phyloP scores from a whole-genome alignment of 1,140 invertebrate species.

The Ceratina australensis region DNA sequence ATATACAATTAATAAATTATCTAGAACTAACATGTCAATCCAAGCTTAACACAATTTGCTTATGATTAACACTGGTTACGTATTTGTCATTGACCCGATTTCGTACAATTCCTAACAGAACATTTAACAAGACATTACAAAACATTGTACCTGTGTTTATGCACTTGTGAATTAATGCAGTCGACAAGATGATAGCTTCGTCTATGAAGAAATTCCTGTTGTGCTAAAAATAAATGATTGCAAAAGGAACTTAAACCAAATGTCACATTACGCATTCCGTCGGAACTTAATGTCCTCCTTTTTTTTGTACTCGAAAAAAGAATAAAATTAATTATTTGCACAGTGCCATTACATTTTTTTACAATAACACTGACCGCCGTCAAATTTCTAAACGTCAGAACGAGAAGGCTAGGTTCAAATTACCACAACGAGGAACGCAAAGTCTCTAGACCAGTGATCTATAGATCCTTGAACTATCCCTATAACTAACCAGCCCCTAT shows the following conservation, averaged over 20 bases:
- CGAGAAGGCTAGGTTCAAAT: slow-evolving; percentile 40
- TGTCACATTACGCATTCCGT: slow-evolving; percentile 38
- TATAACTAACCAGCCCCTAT: no score
- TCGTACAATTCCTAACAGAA: not conserved
- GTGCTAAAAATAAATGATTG: slow-evolving; percentile 45
- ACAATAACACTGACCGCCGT: slow-evolving; percentile 30
- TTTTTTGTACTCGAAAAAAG: slow-evolving; percentile 9
- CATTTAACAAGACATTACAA: slow-evolving; percentile 11
- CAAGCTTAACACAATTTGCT: not conserved
- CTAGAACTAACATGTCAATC: not conserved
- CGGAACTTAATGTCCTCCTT: slow-evolving; percentile 3
- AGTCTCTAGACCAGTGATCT: slow-evolving; percentile 4
- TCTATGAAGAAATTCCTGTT: slow-evolving; percentile 29
- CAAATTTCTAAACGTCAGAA: slow-evolving; percentile 51
- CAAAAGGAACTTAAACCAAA: slow-evolving; percentile 26
- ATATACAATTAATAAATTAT: not conserved
- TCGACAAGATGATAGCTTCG: slow-evolving; percentile 8
- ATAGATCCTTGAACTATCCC: no score
- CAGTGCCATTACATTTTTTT: slow-evolving; percentile 45
- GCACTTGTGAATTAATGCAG: slow-evolving; percentile 34
- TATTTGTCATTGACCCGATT: not conserved
- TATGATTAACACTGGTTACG: not conserved
- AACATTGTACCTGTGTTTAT: slow-evolving; percentile 33
- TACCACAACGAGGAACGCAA: not conserved
- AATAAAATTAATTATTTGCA: slow-evolving; percentile 34